Percentiles rank a stretch among this genome's conserved stretches.
These are phyloP conservation scores for Orthosia gothica DNA, from an alignment of 2,888 invertebrate species.

Conservation along the genomic window DNA sequence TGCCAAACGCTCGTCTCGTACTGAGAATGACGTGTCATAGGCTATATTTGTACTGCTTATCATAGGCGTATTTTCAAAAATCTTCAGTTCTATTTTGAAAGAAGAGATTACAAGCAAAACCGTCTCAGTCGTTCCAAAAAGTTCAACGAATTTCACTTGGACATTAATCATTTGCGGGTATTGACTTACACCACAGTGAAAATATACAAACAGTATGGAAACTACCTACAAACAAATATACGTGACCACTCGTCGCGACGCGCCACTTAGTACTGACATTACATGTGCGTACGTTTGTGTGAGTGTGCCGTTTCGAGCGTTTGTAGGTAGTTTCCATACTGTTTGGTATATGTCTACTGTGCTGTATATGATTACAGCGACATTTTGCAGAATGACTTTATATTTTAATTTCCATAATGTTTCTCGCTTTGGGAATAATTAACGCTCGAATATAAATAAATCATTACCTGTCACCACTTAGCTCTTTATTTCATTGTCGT, in stretches of 20 bases:
- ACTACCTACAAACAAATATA: no score
- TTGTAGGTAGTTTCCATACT: no score
- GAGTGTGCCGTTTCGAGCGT: no score
- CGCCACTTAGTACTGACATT: no score
- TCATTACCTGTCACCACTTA: slow-evolving; percentile 30
- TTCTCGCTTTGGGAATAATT: slow-evolving; percentile 31
- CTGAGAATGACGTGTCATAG: slow-evolving; percentile 15
- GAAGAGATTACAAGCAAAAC: background rate
- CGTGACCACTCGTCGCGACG: no score
- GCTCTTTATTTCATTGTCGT: slow-evolving; percentile 17
- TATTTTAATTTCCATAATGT: slow-evolving; percentile 33
- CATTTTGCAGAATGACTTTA: slow-evolving; percentile 10
- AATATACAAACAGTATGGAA: no score
- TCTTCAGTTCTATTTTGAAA: slow-evolving; percentile 1
- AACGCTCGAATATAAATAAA: slow-evolving; percentile 43
- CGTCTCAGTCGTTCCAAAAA: background rate
- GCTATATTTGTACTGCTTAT: slow-evolving; percentile 8
- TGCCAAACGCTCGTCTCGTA: slow-evolving; percentile 33
- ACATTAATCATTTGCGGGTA: slow-evolving; percentile 16
- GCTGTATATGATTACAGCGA: slow-evolving; percentile 18
- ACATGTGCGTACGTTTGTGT: no score
- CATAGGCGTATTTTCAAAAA: background rate
- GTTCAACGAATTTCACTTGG: background rate
- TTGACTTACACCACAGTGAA: slow-evolving; percentile 25
- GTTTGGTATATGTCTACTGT: no score